Percentiles rank a stretch among this genome's conserved stretches.
These are phyloP conservation scores for Hippocampus abdominalis DNA, from an alignment of 2,113 vertebrate genomes.

Conservation along the genomic window DNA sequence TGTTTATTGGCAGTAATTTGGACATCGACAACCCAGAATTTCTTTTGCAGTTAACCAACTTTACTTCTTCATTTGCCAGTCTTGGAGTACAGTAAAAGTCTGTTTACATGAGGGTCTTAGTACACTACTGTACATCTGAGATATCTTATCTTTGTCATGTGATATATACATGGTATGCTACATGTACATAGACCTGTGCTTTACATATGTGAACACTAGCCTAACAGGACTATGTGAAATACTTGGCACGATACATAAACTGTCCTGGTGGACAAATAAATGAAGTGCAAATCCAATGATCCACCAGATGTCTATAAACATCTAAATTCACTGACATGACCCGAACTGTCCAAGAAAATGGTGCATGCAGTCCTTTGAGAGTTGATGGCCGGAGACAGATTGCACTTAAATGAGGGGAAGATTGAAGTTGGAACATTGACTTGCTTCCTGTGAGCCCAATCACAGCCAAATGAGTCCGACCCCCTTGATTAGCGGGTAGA, in stretches of 20 bases:
- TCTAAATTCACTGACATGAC: not conserved
- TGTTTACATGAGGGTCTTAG: too few species aligned
- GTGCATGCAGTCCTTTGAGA: not conserved
- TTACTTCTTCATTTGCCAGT: not conserved
- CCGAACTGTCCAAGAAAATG: not conserved
- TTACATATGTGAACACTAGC: not conserved
- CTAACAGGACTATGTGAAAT: not conserved
- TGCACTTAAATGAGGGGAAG: slow-evolving; percentile 2
- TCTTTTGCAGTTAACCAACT: not conserved
- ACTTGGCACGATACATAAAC: too few species aligned
- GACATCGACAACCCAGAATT: not conserved
- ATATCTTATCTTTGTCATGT: too few species aligned
- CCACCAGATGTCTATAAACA: not conserved
- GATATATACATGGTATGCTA: too few species aligned
- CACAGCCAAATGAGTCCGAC: slow-evolving; percentile 4
- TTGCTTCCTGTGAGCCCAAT: not conserved
- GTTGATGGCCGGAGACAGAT: not conserved
- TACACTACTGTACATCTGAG: too few species aligned
- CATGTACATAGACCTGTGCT: not conserved
- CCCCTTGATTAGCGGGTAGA: not conserved
- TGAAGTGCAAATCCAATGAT: not conserved
- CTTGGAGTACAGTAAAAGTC: too few species aligned
- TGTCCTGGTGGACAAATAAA: not conserved
- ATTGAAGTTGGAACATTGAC: slow-evolving; percentile 10
- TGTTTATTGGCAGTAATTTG: not conserved